Percentiles rank a stretch among this genome's conserved stretches.
These are phyloP conservation scores for Pachymerium ferrugineum DNA, from an alignment of 2,888 invertebrate genomes.

Conservation along the genomic window DNA sequence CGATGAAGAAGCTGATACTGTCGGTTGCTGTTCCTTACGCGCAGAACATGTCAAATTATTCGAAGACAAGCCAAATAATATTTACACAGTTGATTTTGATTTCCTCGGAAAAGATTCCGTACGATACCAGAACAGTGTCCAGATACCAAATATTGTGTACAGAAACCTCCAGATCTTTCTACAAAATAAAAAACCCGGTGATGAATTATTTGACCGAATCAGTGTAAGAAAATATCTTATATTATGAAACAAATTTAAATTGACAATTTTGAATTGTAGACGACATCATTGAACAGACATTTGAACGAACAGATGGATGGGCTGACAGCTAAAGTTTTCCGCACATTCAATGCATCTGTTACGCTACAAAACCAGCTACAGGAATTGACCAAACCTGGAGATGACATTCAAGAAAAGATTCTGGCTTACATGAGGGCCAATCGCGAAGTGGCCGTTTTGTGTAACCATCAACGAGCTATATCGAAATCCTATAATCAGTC, in stretches of 20 bases:
- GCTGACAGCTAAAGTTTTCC: conserved; percentile 98
- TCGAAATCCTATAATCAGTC: conserved; percentile 95
- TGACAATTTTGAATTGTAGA: conserved; percentile 50
- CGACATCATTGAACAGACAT: conserved; percentile 93
- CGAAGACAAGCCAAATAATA: conserved; percentile 56
- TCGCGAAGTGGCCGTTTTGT: conserved; percentile 93
- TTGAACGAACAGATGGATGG: conserved; percentile 95
- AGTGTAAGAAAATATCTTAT: conserved; percentile 57
- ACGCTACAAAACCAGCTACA: conserved; percentile 95
- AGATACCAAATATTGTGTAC: conserved; percentile 96
- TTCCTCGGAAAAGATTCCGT: conserved; percentile 93
- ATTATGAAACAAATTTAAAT: not conserved
- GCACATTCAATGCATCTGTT: conserved; percentile 99
- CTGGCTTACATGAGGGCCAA: conserved; percentile 96
- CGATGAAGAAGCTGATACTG: conserved; percentile 94
- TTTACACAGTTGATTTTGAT: conserved; percentile 95
- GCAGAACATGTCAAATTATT: conserved; percentile 88
- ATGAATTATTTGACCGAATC: conserved; percentile 96
- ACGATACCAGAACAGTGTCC: conserved; percentile 89
- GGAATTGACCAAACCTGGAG: conserved; percentile 76
- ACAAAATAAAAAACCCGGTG: conserved; percentile 89
- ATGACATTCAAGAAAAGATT: conserved; percentile 68
- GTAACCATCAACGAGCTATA: conserved; percentile 99
- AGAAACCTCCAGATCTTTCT: conserved; percentile 96
- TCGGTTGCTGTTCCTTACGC: conserved; percentile 96